Evolutionary conservation across 2,888 invertebrate genomes (phyloP).

Genomic region (Archips xylosteana): DNA sequence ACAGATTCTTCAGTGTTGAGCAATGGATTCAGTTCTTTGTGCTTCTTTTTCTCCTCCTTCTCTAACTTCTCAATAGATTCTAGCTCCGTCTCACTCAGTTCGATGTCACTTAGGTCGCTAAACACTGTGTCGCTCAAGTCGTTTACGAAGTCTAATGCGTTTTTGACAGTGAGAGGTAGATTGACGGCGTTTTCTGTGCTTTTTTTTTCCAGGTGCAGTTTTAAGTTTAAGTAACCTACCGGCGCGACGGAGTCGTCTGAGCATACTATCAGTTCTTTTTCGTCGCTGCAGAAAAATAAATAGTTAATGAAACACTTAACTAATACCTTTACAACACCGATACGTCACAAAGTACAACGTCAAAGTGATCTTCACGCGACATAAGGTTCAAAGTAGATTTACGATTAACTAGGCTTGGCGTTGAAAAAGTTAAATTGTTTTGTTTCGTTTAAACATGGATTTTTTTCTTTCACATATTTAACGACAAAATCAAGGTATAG

Average conservation of each 20-base stretch:
- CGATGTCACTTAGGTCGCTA: conserved; percentile 88
- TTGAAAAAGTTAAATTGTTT: too few species aligned
- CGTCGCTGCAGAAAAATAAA: conserved; percentile 86
- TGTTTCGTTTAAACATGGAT: too few species aligned
- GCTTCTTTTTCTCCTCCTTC: conserved; percentile 76
- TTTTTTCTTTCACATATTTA: too few species aligned
- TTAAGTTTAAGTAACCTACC: conserved; percentile 96
- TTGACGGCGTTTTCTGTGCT: conserved; percentile 69
- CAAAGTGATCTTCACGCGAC: too few species aligned
- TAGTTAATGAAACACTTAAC: neutral
- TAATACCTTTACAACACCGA: too few species aligned
- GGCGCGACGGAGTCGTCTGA: conserved; percentile 97
- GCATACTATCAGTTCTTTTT: conserved; percentile 94
- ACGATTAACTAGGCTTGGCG: too few species aligned
- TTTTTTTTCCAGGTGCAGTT: conserved; percentile 91
- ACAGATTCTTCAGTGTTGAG: conserved; percentile 60
- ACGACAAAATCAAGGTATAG: too few species aligned
- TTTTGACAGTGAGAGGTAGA: conserved; percentile 82
- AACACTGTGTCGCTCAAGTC: conserved; percentile 88
- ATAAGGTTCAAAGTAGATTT: too few species aligned
- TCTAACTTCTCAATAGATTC: conserved; percentile 86
- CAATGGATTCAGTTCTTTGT: conserved; percentile 75
- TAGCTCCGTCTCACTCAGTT: conserved; percentile 87
- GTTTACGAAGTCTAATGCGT: conserved; percentile 86
- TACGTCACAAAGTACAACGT: too few species aligned